Percentiles rank a stretch among this genome's conserved stretches.
These are phyloP conservation scores for Elachura formosa DNA, from an alignment of 2,113 vertebrate genomes.

Conservation along the genomic window DNA sequence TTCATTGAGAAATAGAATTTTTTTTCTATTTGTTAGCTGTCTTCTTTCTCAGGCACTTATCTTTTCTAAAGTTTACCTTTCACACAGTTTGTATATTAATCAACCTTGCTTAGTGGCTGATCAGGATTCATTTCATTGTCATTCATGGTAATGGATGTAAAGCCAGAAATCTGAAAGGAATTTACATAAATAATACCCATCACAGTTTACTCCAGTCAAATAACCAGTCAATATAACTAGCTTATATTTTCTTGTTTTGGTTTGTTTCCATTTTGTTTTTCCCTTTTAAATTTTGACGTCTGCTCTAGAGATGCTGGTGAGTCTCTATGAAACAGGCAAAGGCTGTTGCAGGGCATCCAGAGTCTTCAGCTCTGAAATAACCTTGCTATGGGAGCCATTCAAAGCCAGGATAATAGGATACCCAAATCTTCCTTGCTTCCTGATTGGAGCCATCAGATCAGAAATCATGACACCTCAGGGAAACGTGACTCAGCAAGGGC, in stretches of 20 bases:
- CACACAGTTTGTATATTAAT: conserved; percentile 18
- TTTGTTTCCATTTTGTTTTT: background rate
- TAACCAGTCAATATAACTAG: background rate
- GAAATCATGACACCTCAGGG: background rate
- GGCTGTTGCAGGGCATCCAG: background rate
- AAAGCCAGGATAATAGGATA: background rate
- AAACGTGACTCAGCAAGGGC: background rate
- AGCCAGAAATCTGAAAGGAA: background rate
- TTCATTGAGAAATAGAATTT: background rate
- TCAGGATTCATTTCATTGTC: background rate
- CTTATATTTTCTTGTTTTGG: background rate
- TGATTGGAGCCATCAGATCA: background rate
- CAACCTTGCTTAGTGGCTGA: background rate
- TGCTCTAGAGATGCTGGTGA: background rate
- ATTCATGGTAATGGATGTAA: background rate
- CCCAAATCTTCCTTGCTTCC: background rate
- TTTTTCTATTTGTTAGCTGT: conserved; percentile 5
- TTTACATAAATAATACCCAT: background rate
- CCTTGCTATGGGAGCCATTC: background rate
- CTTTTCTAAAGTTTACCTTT: conserved; percentile 56
- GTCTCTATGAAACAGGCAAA: background rate
- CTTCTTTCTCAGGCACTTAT: background rate
- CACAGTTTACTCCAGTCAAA: background rate
- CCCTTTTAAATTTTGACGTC: background rate
- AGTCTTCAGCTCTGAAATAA: background rate